These are phyloP conservation scores for Cryptotis parvus DNA, from an alignment of 2,113 vertebrate species.

Conservation along the genomic window DNA sequence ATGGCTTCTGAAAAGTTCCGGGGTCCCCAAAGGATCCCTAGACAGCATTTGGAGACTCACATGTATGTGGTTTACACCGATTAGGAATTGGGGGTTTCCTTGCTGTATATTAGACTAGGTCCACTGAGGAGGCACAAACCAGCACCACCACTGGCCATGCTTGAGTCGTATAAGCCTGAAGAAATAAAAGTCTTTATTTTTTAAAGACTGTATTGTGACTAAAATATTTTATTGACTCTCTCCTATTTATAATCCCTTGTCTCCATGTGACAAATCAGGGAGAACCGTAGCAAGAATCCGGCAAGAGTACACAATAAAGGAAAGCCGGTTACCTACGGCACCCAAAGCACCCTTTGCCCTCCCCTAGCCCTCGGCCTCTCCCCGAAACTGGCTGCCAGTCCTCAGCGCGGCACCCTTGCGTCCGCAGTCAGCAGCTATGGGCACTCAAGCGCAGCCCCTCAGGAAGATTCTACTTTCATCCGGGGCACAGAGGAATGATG, in stretches of 20 bases:
- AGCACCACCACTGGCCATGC: neutral
- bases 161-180: neutral
- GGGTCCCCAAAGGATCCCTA: neutral
- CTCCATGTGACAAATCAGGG: neutral
- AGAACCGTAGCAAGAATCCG: conserved; percentile 24
- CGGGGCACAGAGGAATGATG: neutral
- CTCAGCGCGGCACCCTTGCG: neutral
- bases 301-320: neutral
- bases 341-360: neutral
- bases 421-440: neutral
- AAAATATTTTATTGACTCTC: conserved; percentile 31
- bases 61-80: too few species aligned
- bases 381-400: too few species aligned
- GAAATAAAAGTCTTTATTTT: neutral
- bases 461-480: conserved; percentile 14
- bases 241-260: neutral
- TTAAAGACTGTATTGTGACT: conserved; percentile 1
- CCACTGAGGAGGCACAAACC: neutral
- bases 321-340: neutral
- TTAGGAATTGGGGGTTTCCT: neutral
- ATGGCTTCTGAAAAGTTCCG: neutral
- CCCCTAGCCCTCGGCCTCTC: too few species aligned
- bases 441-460: neutral
- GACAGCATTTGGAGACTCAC: conserved; percentile 7
- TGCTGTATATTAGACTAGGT: neutral